Evolutionary conservation across 1,140 invertebrate genomes (phyloP).

Genomic region (Microplitis demolitor): DNA sequence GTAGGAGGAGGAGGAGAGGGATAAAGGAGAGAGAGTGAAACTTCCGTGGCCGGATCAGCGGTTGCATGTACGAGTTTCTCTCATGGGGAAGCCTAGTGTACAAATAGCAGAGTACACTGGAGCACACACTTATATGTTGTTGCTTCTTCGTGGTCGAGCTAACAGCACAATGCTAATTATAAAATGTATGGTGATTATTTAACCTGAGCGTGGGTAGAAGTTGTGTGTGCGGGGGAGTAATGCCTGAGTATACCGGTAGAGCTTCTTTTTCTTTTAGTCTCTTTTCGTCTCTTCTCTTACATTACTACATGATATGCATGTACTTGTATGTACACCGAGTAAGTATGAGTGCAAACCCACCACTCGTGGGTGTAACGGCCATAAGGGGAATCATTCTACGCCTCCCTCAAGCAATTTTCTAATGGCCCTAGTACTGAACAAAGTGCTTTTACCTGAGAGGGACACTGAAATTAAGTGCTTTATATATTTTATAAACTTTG

Average conservation of each 20-base stretch:
- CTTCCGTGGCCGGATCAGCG: not conserved
- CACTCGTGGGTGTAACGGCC: conserved; percentile 15
- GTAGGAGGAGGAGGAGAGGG: not conserved
- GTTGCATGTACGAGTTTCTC: conserved; percentile 8
- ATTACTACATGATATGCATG: no score
- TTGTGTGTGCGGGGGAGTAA: not conserved
- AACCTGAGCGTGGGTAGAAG: conserved; percentile 19
- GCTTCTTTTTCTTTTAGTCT: not conserved
- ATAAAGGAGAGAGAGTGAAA: not conserved
- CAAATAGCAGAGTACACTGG: not conserved
- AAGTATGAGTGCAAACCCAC: not conserved
- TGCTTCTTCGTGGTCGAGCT: conserved; percentile 17
- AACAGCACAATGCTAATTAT: conserved; percentile 32
- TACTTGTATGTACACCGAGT: not conserved
- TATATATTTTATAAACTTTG: not conserved
- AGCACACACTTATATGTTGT: not conserved
- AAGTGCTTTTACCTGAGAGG: conserved; percentile 18
- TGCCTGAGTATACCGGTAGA: not conserved
- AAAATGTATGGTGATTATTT: conserved; percentile 35
- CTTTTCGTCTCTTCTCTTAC: no score
- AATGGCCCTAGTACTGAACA: conserved; percentile 19
- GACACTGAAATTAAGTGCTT: not conserved
- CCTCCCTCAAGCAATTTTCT: conserved; percentile 27
- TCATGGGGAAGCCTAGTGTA: not conserved
- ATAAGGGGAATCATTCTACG: conserved; percentile 20